Conservation (phyloP, 2,888 invertebrate species). For the Embidobia sp. region DNA sequence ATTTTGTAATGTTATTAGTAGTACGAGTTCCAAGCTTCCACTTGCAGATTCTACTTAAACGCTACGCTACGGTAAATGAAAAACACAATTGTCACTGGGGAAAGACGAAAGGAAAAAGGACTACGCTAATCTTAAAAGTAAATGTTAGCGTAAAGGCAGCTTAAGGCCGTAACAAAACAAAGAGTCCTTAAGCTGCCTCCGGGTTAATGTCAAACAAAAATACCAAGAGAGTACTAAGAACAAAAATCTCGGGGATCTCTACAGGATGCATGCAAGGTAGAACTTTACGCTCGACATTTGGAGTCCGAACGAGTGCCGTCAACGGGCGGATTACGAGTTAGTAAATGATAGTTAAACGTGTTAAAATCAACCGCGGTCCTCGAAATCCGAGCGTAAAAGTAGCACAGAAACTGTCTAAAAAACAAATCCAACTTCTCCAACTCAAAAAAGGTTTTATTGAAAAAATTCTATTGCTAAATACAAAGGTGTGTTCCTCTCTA, state of each 20-base stretch:
- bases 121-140: conserved; percentile 21
- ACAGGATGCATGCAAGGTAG: conserved; percentile 64
- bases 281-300: conserved; percentile 61
- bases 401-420: conserved; percentile 58
- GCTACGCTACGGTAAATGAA: no score
- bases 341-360: conserved; percentile 8
- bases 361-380: neutral
- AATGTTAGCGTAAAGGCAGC: conserved; percentile 12
- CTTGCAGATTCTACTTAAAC: no score
- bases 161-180: neutral
- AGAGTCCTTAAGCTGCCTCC: neutral
- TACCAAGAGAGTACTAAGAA: conserved; percentile 26
- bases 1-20: no score
- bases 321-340: conserved; percentile 8
- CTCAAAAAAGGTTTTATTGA: conserved; percentile 62
- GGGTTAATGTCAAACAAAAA: conserved; percentile 14
- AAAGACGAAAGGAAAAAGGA: neutral
- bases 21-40: no score
- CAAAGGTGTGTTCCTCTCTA: conserved; percentile 47
- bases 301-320: conserved; percentile 22
- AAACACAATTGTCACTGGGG: no score
- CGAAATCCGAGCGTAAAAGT: conserved; percentile 63
- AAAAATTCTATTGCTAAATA: conserved; percentile 61
- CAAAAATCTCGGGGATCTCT: conserved; percentile 42
- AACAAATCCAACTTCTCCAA: conserved; percentile 62